Percentiles rank a stretch among this genome's conserved stretches.
These are phyloP conservation scores for Eupithecia subumbrata DNA, from an alignment of 2,888 invertebrate species.

Conservation along the genomic window DNA sequence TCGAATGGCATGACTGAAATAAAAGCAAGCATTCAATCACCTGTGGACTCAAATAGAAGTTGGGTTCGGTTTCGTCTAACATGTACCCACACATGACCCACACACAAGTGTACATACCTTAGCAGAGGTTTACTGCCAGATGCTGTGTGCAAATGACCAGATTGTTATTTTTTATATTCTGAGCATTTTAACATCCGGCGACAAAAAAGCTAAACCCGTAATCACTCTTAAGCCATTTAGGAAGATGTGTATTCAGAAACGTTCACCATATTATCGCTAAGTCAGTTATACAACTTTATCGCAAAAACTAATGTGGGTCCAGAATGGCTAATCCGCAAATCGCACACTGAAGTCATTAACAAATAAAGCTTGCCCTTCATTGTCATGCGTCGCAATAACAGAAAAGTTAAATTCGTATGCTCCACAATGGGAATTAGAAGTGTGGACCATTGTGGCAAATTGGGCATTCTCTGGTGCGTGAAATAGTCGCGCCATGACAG, in stretches of 20 bases:
- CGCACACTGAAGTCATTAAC: conserved; percentile 71
- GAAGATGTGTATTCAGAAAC: conserved; percentile 35
- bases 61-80: not conserved
- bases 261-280: conserved; percentile 42
- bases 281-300: conserved; percentile 50
- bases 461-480: conserved; percentile 73
- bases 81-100: not conserved
- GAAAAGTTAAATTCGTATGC: conserved; percentile 69
- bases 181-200: conserved; percentile 17
- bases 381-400: conserved; percentile 73
- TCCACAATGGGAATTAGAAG: conserved; percentile 79
- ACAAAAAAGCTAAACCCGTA: conserved; percentile 17
- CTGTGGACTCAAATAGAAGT: not conserved
- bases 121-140: not conserved
- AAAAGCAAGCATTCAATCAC: not conserved
- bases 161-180: not conserved
- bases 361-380: conserved; percentile 79
- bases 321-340: conserved; percentile 58
- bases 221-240: conserved; percentile 33
- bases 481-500: conserved; percentile 72
- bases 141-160: not conserved
- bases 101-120: not conserved
- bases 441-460: conserved; percentile 78
- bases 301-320: conserved; percentile 54
- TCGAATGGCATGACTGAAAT: not conserved